phyloP scores from a whole-genome alignment of 53 echinoderm and acorn worm genomes.

The Pentamera pediparva region DNA sequence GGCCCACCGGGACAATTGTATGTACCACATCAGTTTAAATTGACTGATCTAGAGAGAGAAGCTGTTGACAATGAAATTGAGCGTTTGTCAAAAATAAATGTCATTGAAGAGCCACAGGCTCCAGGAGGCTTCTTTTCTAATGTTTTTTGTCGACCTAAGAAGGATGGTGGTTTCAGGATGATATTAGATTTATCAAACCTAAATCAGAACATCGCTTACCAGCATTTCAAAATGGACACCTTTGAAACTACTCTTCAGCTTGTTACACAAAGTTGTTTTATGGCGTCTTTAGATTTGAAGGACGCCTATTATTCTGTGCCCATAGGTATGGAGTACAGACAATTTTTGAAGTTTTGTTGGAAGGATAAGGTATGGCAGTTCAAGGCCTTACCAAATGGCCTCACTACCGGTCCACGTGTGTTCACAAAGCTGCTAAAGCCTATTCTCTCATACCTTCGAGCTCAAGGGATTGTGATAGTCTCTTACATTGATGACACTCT shows the following conservation, averaged over 20 bases:
- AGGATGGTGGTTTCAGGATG: constrained; percentile 43
- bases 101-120: background rate
- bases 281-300: constrained; percentile 41
- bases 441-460: constrained; percentile 1
- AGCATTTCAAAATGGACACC: constrained; percentile 59
- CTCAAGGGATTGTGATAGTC: background rate
- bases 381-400: constrained; percentile 42
- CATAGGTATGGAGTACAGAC: constrained; percentile 8
- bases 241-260: constrained; percentile 19
- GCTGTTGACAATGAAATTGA: constrained; percentile 19
- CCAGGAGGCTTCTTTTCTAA: constrained; percentile 32
- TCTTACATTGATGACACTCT: constrained; percentile 39
- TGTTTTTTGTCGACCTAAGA: constrained; percentile 44
- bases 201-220: constrained; percentile 28
- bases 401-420: constrained; percentile 27
- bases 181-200: constrained; percentile 44
- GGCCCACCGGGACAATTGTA: constrained; percentile 1
- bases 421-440: constrained; percentile 55
- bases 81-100: background rate
- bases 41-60: background rate
- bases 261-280: constrained; percentile 30
- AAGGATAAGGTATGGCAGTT: constrained; percentile 15
- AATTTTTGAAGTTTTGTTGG: constrained; percentile 40
- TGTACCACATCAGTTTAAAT: constrained; percentile 13
- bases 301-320: constrained; percentile 60